Evolutionary conservation across 2,113 vertebrate species (phyloP).

Genomic region (Cacatua alba): DNA sequence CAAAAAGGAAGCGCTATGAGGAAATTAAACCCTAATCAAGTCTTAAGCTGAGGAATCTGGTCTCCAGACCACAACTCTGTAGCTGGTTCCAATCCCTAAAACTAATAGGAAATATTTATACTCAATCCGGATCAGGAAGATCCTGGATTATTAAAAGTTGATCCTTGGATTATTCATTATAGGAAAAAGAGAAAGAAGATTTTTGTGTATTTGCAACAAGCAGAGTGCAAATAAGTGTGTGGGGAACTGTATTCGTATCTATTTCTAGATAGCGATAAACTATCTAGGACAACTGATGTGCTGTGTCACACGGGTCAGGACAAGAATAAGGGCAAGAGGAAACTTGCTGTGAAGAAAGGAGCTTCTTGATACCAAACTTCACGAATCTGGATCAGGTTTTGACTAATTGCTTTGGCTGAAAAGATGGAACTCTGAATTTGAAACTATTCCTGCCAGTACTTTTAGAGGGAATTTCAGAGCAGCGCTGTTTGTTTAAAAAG

Average conservation of each 20-base stretch:
- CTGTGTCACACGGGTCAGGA: accelerated
- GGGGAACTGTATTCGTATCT: not conserved
- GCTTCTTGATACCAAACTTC: not conserved
- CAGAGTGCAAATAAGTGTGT: not conserved
- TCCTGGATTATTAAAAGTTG: not conserved
- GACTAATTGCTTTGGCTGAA: not conserved
- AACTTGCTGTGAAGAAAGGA: not conserved
- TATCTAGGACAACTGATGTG: not conserved
- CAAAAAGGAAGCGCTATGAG: not conserved
- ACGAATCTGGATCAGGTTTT: not conserved
- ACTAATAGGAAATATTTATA: not conserved
- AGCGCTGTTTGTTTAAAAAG: not conserved
- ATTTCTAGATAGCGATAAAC: not conserved
- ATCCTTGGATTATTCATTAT: not conserved
- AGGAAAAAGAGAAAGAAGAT: not conserved
- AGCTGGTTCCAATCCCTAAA: not conserved
- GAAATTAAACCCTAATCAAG: not conserved
- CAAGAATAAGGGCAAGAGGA: not conserved
- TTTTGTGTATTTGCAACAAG: not conserved
- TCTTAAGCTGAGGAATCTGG: not conserved
- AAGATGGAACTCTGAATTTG: not conserved
- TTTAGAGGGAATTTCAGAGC: not conserved
- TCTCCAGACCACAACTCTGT: not conserved
- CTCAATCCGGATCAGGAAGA: not conserved
- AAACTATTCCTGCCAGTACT: not conserved